Evolutionary conservation across 1,140 invertebrate species (phyloP).

Genomic region (Hylaeus volcanicus): DNA sequence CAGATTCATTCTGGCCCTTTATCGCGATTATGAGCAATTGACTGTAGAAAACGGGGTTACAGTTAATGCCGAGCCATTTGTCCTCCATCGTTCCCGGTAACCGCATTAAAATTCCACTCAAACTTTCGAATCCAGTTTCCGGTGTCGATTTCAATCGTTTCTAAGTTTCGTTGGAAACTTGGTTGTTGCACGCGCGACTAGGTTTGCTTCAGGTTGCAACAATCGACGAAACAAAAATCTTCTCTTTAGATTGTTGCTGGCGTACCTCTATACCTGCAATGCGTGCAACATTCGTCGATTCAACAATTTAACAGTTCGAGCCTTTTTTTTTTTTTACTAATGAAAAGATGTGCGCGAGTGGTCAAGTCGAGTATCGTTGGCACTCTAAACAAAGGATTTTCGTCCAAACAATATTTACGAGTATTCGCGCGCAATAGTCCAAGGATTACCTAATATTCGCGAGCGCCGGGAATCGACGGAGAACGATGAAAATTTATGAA

Average conservation of each 20-base stretch:
- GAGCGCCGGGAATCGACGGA: slow-evolving; percentile 6
- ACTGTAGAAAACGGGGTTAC: slow-evolving; percentile 9
- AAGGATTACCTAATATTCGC: not conserved
- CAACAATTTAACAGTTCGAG: too few species aligned
- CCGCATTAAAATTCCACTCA: not conserved
- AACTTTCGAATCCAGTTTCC: not conserved
- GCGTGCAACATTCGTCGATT: too few species aligned
- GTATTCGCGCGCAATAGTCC: too few species aligned
- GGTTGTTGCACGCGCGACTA: too few species aligned
- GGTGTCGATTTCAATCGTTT: not conserved
- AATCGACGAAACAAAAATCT: too few species aligned
- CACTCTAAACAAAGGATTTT: not conserved
- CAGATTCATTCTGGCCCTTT: slow-evolving; percentile 38
- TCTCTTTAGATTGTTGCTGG: too few species aligned
- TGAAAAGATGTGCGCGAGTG: too few species aligned
- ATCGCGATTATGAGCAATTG: slow-evolving; percentile 24
- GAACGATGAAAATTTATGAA: slow-evolving; percentile 54
- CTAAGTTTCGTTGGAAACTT: not conserved
- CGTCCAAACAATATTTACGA: not conserved
- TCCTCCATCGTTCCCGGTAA: not conserved
- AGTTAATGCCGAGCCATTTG: slow-evolving; percentile 1
- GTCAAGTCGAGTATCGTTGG: too few species aligned
- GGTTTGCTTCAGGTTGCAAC: too few species aligned
- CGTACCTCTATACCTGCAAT: too few species aligned
- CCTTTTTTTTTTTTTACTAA: too few species aligned